phyloP scores from a whole-genome alignment of 2,797 vertebrate genomes.

The Lophius americanus region DNA sequence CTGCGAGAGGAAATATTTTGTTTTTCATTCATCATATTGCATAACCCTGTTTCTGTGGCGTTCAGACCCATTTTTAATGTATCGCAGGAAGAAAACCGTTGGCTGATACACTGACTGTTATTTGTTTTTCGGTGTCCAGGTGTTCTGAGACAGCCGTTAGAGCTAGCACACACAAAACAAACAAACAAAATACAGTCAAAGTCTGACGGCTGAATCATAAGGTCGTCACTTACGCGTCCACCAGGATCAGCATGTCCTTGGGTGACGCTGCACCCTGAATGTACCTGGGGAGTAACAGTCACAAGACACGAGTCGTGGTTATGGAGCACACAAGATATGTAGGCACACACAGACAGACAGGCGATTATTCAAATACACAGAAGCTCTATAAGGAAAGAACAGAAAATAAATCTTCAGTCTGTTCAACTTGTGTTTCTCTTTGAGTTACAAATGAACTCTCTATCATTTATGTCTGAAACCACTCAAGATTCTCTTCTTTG shows the following conservation, averaged over 20 bases:
- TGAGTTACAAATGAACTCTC: background rate
- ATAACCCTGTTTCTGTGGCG: conserved; percentile 11
- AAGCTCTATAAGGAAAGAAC: no score
- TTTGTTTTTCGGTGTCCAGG: no score
- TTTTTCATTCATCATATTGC: conserved; percentile 31
- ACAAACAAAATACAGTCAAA: conserved; percentile 46
- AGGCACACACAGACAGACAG: no score
- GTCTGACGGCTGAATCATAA: conserved; percentile 59
- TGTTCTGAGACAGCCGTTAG: background rate
- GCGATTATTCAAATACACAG: no score
- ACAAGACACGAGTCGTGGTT: conserved; percentile 17
- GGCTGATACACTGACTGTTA: no score
- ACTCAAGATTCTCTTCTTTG: background rate
- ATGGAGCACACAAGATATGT: conserved; percentile 2
- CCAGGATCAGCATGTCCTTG: conserved; percentile 98
- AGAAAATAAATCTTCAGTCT: no score
- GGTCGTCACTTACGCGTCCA: conserved; percentile 92
- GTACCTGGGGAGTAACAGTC: conserved; percentile 86
- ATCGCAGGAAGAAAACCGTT: no score
- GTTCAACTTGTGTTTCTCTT: no score
- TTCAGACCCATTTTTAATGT: conserved; percentile 2
- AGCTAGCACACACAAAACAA: conserved; percentile 10
- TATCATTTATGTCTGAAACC: conserved; percentile 26
- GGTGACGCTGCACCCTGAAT: conserved; percentile 98
- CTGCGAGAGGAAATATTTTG: conserved; percentile 28